Conservation (phyloP, 1,140 invertebrate genomes). For the Drosophila paulistorum region DNA sequence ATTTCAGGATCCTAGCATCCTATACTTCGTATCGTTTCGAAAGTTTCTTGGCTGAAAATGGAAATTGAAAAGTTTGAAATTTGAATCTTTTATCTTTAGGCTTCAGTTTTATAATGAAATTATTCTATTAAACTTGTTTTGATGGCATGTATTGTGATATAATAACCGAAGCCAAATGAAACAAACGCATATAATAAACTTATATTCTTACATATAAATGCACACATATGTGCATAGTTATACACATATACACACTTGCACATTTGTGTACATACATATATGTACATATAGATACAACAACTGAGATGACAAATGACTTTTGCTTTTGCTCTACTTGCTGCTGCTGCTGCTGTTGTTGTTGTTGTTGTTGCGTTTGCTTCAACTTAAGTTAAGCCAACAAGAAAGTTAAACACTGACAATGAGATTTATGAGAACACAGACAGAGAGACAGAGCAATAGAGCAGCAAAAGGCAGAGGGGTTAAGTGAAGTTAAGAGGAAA, state of each 20-base stretch:
- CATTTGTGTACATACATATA: conserved; percentile 41
- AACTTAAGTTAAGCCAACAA: conserved; percentile 79
- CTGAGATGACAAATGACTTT: conserved; percentile 80
- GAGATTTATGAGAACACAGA: conserved; percentile 71
- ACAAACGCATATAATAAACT: conserved; percentile 27
- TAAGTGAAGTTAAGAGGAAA: background rate
- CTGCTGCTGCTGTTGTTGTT: too few relatives aligned
- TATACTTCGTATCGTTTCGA: too few relatives aligned
- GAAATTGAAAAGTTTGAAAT: too few relatives aligned
- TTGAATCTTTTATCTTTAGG: too few relatives aligned
- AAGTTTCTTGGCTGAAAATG: too few relatives aligned
- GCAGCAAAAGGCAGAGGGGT: background rate
- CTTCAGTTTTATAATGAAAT: background rate
- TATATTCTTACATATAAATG: conserved; percentile 25
- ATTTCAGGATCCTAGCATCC: too few relatives aligned
- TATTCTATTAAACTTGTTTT: background rate
- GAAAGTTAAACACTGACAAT: conserved; percentile 81
- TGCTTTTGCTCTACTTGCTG: conserved; percentile 53
- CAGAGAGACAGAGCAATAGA: conserved; percentile 35
- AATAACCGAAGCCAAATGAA: background rate
- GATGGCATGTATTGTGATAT: background rate
- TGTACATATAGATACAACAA: conserved; percentile 27
- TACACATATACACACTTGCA: conserved; percentile 15
- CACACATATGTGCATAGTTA: conserved; percentile 8
- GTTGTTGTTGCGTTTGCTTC: conserved; percentile 52